These are phyloP conservation scores for Ammospiza nelsoni DNA, from an alignment of 2,113 vertebrate species.

Conservation along the genomic window DNA sequence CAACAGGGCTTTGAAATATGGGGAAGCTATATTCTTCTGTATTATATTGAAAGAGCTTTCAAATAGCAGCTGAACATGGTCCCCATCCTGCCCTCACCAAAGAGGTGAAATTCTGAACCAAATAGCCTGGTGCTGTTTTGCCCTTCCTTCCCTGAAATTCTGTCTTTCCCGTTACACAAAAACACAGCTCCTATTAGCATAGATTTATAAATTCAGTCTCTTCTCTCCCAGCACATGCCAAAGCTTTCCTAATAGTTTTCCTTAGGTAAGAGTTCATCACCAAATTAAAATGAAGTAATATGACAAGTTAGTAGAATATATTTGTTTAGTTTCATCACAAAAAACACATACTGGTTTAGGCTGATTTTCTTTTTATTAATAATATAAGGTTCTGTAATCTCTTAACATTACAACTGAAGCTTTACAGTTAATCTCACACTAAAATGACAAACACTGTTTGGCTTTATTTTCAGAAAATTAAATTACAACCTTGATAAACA, in stretches of 20 bases:
- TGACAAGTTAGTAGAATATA: background rate
- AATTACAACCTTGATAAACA: conserved; percentile 66
- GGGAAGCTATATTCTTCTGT: background rate
- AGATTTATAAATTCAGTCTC: background rate
- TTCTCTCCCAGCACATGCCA: background rate
- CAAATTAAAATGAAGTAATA: conserved; percentile 33
- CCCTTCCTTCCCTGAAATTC: background rate
- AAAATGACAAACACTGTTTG: conserved; percentile 70
- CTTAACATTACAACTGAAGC: conserved; percentile 71
- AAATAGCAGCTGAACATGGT: background rate
- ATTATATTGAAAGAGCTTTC: background rate
- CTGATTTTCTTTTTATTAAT: conserved; percentile 75
- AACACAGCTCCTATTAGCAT: background rate
- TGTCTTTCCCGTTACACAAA: background rate
- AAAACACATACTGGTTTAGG: conserved; percentile 29
- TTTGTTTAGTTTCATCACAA: conserved; percentile 57
- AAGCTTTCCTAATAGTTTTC: background rate
- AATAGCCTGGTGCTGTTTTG: background rate
- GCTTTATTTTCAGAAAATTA: conserved; percentile 72
- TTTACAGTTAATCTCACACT: conserved; percentile 76
- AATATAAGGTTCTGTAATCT: conserved; percentile 73
- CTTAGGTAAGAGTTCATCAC: background rate
- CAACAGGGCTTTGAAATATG: background rate
- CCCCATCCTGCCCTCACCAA: background rate
- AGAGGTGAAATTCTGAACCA: background rate